Evolutionary conservation across 2,888 invertebrate genomes (phyloP).

Genomic region (Drosophila prostipennis): DNA sequence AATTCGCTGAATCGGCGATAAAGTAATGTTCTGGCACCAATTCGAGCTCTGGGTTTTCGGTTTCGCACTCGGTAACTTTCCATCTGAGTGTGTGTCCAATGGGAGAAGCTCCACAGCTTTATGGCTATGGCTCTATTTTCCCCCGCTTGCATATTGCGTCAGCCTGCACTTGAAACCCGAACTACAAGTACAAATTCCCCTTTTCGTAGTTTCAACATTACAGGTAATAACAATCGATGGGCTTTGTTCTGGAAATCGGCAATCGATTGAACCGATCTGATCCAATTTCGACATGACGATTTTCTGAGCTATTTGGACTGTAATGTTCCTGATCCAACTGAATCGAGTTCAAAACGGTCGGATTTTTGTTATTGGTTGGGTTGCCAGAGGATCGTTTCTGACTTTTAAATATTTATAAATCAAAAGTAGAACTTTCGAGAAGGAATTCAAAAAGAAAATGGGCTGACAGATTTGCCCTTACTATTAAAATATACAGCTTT

Average conservation of each 20-base stretch:
- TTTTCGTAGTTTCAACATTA: conserved; percentile 10
- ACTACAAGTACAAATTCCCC: neutral
- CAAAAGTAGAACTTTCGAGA: neutral
- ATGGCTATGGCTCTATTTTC: neutral
- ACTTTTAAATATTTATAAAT: conserved; percentile 13
- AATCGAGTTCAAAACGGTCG: neutral
- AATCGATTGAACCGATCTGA: neutral
- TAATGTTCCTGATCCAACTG: conserved; percentile 4
- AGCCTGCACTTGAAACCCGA: conserved; percentile 50
- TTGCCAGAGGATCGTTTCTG: too few relatives aligned
- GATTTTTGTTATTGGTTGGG: neutral
- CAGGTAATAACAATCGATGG: conserved; percentile 22
- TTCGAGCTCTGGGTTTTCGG: conserved; percentile 29
- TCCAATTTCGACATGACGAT: conserved; percentile 14
- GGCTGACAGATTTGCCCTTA: too few relatives aligned
- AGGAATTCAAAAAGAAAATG: neutral
- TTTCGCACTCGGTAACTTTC: conserved; percentile 61
- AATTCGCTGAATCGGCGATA: conserved; percentile 25
- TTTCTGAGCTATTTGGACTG: conserved; percentile 10
- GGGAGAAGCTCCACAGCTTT: conserved; percentile 5
- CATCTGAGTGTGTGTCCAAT: conserved; percentile 53
- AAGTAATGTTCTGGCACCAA: conserved; percentile 43
- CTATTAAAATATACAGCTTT: too few relatives aligned
- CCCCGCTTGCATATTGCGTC: conserved; percentile 27
- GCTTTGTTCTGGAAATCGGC: conserved; percentile 27